phyloP scores from a whole-genome alignment of 2,797 vertebrate species.

The Pempheris klunzingeri region DNA sequence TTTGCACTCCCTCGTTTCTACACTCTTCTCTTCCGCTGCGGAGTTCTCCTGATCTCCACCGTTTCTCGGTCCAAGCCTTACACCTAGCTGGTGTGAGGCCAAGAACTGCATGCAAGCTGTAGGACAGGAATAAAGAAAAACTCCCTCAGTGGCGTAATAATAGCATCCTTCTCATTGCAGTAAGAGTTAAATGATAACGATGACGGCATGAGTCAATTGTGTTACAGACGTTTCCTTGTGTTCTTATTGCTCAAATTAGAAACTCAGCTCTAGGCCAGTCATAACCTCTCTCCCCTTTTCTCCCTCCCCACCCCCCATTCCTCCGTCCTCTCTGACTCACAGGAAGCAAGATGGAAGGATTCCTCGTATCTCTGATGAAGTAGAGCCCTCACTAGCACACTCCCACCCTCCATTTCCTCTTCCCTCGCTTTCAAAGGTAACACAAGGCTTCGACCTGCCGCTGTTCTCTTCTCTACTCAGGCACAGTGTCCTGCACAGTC shows the following conservation, averaged over 20 bases:
- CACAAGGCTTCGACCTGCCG: slow-evolving; percentile 7
- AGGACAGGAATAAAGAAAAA: neutral
- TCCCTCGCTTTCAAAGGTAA: slow-evolving; percentile 85
- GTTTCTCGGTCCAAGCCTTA: slow-evolving; percentile 24
- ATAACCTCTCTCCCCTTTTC: slow-evolving; percentile 34
- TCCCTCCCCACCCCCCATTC: slow-evolving; percentile 1
- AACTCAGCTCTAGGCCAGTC: slow-evolving; percentile 25
- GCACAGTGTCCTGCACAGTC: neutral
- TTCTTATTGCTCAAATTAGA: slow-evolving; percentile 48
- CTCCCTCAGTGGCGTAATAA: slow-evolving; percentile 13
- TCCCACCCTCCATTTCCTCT: slow-evolving; percentile 61
- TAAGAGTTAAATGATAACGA: slow-evolving; percentile 17
- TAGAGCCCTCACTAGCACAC: slow-evolving; percentile 80
- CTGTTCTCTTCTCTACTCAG: neutral
- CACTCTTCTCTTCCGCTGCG: neutral
- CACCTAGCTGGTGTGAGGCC: neutral
- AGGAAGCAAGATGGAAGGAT: slow-evolving; percentile 90
- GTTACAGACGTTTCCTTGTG: slow-evolving; percentile 37
- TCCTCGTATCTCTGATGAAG: slow-evolving; percentile 79
- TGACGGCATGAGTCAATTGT: slow-evolving; percentile 27
- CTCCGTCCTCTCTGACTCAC: slow-evolving; percentile 63
- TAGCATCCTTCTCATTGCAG: neutral
- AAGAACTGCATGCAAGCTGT: neutral
- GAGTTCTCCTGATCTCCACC: neutral
- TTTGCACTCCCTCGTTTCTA: slow-evolving; percentile 17